Base-by-base conservation (phyloP, 2,113 vertebrate species). In the Antechinus stuartii region DNA sequence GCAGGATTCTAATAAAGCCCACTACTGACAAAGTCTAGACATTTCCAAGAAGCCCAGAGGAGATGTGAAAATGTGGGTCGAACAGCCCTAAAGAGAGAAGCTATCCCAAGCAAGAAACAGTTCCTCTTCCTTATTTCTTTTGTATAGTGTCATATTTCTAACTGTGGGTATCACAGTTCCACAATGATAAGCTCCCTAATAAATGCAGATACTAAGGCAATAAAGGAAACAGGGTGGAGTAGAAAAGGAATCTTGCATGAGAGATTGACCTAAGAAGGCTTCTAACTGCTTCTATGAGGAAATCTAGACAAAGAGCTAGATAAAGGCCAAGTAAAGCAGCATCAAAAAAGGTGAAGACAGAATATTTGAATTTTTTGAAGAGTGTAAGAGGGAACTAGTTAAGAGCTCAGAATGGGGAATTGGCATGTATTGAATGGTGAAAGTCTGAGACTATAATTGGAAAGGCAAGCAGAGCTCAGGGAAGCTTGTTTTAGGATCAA, bases 31-130 rank as follows among this genome's bases (percentile, higher is more conserved):
- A 27, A 68, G 94, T 50, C 22, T 92, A 93, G 68, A 90, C 46
- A 52, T 94, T 93, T 96, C 94, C 76, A 26, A 94, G 89, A 93
- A 56, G 47, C 49, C 46, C 68, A 84, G n/a, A 52, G 49, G 90
- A 90, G 90, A 90, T 27, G 47, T 27, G 90, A 90, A 52, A 49
- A 90, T 11, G 49, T 47, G 24, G 25, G 89, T 96, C 89, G 27
- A 93, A 0, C n/a, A 35, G 53, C 24, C 93, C 84, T 53, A 26
- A 94, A 10, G 91, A 89, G 4, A 94, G 95, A 96, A 55, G 0
- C 0, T 0, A 50, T 46, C 94, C 95, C 35, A 50, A 90, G 91
- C 3, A 3, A 16, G 61, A 30, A 27, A 12, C 19, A 68, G 49
- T 90, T 90, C 30, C 30, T 68, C 27, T 30, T 50, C 27, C 90